phyloP scores from a whole-genome alignment of 2,113 vertebrate species.

The Melanotaenia duboulayi region DNA sequence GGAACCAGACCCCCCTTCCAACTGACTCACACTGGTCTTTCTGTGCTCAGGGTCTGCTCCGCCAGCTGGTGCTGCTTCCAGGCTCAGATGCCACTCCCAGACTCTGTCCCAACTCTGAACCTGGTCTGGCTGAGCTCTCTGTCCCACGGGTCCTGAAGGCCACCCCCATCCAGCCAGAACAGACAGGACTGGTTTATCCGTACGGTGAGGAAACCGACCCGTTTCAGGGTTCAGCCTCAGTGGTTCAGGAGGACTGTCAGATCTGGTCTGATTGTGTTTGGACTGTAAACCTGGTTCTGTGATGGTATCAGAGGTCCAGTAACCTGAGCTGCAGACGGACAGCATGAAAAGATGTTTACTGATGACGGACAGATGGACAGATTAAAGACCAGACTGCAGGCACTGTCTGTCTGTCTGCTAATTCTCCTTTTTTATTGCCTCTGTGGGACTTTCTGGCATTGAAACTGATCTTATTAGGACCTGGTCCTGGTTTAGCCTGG shows the following conservation, averaged over 20 bases:
- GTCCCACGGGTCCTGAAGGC: slow-evolving; percentile 84
- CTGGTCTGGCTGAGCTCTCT: slow-evolving; percentile 82
- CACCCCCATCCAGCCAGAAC: slow-evolving; percentile 37
- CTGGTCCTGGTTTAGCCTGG: background rate
- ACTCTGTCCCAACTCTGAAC: slow-evolving; percentile 84
- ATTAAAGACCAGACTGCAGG: too few species aligned
- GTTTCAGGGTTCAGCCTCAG: too few species aligned
- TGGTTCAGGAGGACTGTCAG: too few species aligned
- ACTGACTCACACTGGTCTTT: background rate
- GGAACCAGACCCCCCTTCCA: background rate
- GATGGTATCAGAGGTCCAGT: slow-evolving; percentile 58
- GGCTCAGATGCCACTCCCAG: slow-evolving; percentile 89
- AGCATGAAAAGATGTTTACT: slow-evolving; percentile 20
- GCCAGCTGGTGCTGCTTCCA: slow-evolving; percentile 94
- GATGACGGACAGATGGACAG: slow-evolving; percentile 26
- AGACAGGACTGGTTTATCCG: slow-evolving; percentile 38
- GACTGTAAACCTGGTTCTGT: slow-evolving; percentile 37
- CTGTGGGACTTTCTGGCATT: slow-evolving; percentile 14
- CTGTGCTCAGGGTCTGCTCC: slow-evolving; percentile 88
- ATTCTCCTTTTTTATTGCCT: too few species aligned
- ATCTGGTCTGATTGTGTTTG: slow-evolving; percentile 2
- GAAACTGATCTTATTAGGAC: background rate
- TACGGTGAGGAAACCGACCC: slow-evolving; percentile 67
- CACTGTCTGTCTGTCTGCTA: too few species aligned
- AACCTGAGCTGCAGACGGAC: slow-evolving; percentile 50